Evolutionary conservation across 2,113 vertebrate genomes (phyloP).

Genomic region (Peromyscus polionotus): DNA sequence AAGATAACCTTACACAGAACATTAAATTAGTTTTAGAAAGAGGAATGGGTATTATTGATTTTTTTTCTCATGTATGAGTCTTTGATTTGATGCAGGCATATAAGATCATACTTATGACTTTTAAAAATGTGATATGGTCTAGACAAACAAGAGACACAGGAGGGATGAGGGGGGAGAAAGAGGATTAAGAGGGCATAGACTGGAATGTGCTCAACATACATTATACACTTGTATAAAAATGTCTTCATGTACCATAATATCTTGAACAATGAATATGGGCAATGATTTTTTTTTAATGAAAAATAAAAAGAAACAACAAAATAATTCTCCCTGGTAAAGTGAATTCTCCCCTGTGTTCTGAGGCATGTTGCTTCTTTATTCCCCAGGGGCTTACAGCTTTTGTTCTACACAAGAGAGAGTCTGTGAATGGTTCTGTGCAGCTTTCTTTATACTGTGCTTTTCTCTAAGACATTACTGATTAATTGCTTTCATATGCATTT

Average conservation of each 20-base stretch:
- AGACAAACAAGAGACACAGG: too few species aligned
- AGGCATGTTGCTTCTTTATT: background rate
- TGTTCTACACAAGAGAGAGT: background rate
- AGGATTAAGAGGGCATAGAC: too few species aligned
- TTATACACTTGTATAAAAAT: background rate
- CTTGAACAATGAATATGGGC: background rate
- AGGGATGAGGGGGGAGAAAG: background rate
- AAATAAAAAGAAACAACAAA: background rate
- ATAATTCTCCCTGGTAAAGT: background rate
- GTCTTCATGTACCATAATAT: background rate
- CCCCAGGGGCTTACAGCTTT: background rate
- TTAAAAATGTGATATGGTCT: background rate
- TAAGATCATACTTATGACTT: background rate
- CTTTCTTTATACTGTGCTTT: background rate
- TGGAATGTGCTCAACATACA: background rate
- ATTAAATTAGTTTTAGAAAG: background rate
- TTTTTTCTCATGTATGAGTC: background rate
- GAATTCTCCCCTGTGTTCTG: background rate
- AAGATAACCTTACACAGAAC: background rate
- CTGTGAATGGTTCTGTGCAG: background rate
- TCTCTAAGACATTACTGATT: background rate
- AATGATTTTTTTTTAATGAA: background rate
- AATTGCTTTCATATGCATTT: too few species aligned
- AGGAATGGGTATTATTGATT: background rate
- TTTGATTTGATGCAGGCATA: background rate